phyloP scores from a whole-genome alignment of 2,113 vertebrate genomes.

The mouse (Mus musculus) region GRCm39 chr17:68792501-68793000 shows the following conservation, averaged over 20 bases:
- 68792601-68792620: background rate
- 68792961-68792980: background rate
- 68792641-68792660: background rate
- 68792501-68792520: background rate
- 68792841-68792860: background rate
- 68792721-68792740: constrained; percentile 38
- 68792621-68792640: fast-evolving
- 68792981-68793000: background rate
- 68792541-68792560: constrained; percentile 9
- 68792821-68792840: background rate
- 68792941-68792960: background rate
- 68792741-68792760: constrained; percentile 8
- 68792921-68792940: constrained; percentile 28
- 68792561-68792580: background rate
- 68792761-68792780: background rate
- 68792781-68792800: background rate
- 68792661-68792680: background rate
- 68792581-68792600: background rate
- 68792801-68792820: background rate
- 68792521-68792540: background rate
- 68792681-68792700: background rate
- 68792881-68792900: background rate
- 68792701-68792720: constrained; percentile 22
- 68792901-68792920: background rate
- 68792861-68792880: background rate